Conservation (phyloP, 2,888 invertebrate species). For the Boloria selene region DNA sequence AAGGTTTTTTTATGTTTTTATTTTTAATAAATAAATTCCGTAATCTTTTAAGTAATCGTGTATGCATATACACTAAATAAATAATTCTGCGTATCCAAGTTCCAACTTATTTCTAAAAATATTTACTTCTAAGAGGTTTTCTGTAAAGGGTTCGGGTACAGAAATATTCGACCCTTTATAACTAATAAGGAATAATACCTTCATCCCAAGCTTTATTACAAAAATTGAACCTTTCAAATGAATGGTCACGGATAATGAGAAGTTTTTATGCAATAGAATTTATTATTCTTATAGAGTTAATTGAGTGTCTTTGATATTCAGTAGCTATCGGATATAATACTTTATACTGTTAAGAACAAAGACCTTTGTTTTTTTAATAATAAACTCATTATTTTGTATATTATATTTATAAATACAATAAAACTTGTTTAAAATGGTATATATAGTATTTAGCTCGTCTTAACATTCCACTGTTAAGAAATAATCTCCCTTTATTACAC, state of each 20-base stretch:
- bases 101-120: conserved; percentile 17
- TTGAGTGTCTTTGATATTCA: not conserved
- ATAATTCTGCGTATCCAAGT: not conserved
- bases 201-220: conserved; percentile 19
- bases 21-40: too few species aligned
- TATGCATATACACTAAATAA: not conserved
- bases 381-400: not conserved
- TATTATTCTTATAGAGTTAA: conserved; percentile 7
- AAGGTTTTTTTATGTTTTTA: too few species aligned
- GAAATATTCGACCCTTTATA: conserved; percentile 19
- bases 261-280: conserved; percentile 17
- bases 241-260: conserved; percentile 27
- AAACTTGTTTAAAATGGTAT: too few species aligned
- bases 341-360: not conserved
- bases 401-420: too few species aligned
- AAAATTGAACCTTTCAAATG: conserved; percentile 27
- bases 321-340: not conserved
- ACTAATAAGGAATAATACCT: conserved; percentile 24
- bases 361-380: not conserved
- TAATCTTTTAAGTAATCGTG: not conserved
- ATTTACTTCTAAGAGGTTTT: conserved; percentile 14
- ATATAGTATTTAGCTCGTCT: too few species aligned
- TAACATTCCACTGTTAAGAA: too few species aligned
- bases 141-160: conserved; percentile 11
- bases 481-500: too few species aligned